phyloP scores from a whole-genome alignment of 2,113 vertebrate genomes.

The Calidris pygmaea region DNA sequence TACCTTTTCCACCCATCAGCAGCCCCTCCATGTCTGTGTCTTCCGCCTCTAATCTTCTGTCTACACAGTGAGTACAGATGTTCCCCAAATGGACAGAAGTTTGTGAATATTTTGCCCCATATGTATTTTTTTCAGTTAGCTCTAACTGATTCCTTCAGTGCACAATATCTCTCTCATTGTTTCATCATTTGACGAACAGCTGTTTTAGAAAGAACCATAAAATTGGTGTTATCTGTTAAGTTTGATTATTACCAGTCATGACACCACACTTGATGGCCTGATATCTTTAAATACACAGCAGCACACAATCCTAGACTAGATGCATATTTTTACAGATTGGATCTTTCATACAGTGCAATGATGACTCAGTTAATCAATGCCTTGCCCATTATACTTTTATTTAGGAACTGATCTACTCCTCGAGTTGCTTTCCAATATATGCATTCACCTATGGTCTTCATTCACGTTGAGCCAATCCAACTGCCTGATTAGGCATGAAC shows the following conservation, averaged over 20 bases:
- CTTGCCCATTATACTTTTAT: neutral
- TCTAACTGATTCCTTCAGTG: neutral
- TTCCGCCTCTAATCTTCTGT: neutral
- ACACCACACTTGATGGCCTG: neutral
- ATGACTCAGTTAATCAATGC: neutral
- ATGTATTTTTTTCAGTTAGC: neutral
- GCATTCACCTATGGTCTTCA: neutral
- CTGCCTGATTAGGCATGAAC: neutral
- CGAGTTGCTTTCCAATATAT: neutral
- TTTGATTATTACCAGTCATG: neutral
- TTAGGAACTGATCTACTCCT: neutral
- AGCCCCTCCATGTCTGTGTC: rapidly evolving
- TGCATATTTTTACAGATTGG: neutral
- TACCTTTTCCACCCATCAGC: neutral
- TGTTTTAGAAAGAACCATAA: neutral
- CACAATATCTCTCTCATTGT: neutral
- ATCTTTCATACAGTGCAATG: neutral
- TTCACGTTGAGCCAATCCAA: neutral
- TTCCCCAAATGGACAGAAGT: neutral
- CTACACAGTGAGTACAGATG: neutral
- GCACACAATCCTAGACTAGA: neutral
- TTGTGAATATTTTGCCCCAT: neutral
- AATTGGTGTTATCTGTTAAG: neutral
- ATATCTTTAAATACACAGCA: neutral
- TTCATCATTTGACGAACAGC: neutral